Conservation (phyloP, 2,797 vertebrate species). For the Dryobates pubescens region DNA sequence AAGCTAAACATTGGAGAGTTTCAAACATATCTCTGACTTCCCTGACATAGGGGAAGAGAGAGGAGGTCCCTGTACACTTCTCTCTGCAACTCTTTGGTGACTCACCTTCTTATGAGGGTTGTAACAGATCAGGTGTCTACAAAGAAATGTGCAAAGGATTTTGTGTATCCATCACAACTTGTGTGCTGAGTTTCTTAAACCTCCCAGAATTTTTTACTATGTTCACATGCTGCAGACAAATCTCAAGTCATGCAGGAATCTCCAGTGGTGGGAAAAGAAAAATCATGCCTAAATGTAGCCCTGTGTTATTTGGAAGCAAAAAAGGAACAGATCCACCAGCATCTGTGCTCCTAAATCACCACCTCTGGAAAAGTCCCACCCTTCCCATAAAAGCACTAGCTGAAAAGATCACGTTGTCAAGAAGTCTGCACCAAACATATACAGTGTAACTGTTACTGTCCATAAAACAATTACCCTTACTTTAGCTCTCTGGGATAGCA, state of each 20-base stretch:
- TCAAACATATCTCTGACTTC: neutral
- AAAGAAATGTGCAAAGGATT: neutral
- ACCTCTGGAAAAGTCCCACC: neutral
- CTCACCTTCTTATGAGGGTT: neutral
- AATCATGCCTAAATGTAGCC: neutral
- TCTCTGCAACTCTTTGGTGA: neutral
- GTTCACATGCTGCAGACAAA: neutral
- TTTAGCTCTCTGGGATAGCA: neutral
- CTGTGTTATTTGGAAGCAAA: neutral
- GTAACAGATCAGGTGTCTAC: neutral
- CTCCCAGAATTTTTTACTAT: neutral
- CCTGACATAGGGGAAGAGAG: too few species aligned
- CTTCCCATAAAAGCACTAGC: neutral
- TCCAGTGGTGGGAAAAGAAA: neutral
- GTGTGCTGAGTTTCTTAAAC: neutral
- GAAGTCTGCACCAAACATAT: neutral
- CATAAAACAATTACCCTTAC: neutral
- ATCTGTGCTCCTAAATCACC: neutral
- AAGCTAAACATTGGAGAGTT: neutral
- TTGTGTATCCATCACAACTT: neutral
- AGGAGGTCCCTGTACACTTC: fast-evolving
- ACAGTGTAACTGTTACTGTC: neutral
- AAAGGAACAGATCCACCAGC: neutral
- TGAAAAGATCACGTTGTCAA: neutral
- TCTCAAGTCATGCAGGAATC: neutral